Base-by-base conservation (phyloP, 2,888 invertebrate species). In the Stenoptilia bipunctidactyla region DNA sequence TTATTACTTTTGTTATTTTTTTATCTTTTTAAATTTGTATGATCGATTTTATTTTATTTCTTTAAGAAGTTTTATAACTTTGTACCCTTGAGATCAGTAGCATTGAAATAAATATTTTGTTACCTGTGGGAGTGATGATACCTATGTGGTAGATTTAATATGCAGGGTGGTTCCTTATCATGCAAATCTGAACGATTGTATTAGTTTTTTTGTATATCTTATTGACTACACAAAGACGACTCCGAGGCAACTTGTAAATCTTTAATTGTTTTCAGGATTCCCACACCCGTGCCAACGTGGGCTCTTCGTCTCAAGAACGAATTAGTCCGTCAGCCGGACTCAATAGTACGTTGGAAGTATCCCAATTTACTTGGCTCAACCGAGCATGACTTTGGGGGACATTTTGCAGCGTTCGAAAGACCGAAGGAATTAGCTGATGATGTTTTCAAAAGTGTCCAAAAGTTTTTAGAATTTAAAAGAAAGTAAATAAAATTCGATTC, bases 371-470 rank as follows among this genome's bases (percentile, higher is more conserved):
- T 91, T 2, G 91, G 90, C 4, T 86, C 87, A 38, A 89, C 87
- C 0, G 85, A 88, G 39, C 68, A 88, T 43, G 69, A 85, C 0
- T 66, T 84, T 1, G 94, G 94, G 0, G 97, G 97, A 0, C 96
- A 96, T 67, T 97, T 94, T 66, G 90, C 91, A 0, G 94, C 94
- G 0, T 86, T 95, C 37, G 93, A 97, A 67, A 85, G 87, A 45
- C 94, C 96, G 0, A 66, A 86, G 40, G 62, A 89, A 1, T 68
- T 96, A 6, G 88, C 91, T 15, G 71, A 86, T 4, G 93, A 95
- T 54, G 64, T 97, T 10, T 80, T 70, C 43, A 56, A 61, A 42
- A 75, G 76, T 37, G 71, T 75, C 0, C 56, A 64, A 20, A 52
- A 37, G 9, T 74, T 77, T 50, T 43, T 20, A 27, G 40, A 40